Evolutionary conservation across 2,113 vertebrate species (phyloP).

Genomic region (Myotis yumanensis): DNA sequence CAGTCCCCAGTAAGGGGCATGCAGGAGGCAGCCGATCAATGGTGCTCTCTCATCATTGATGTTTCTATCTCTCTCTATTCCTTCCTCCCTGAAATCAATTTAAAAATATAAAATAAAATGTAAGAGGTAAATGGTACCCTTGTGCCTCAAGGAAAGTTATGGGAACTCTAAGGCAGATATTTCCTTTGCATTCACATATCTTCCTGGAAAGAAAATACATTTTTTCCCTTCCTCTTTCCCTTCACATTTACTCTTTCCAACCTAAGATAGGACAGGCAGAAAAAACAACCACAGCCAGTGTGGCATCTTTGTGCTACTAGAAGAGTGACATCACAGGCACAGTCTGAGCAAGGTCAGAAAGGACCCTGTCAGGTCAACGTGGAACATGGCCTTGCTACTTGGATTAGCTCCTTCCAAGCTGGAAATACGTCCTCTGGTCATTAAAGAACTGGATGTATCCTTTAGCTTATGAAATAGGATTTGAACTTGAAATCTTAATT

Average conservation of each 20-base stretch:
- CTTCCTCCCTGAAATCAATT: too few relatives aligned
- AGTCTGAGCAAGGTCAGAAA: background rate
- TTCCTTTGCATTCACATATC: constrained; percentile 29
- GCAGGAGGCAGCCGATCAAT: too few relatives aligned
- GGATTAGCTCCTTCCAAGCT: constrained; percentile 56
- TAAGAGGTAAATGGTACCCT: constrained; percentile 45
- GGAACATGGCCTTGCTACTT: constrained; percentile 66
- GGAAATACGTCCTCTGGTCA: constrained; percentile 68
- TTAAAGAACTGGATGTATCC: constrained; percentile 83
- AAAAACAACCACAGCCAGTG: background rate
- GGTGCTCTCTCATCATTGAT: too few relatives aligned
- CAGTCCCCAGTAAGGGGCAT: too few relatives aligned
- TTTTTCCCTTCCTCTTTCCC: constrained; percentile 34
- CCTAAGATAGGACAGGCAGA: constrained; percentile 25
- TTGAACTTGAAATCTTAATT: constrained; percentile 84
- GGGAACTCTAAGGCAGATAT: background rate
- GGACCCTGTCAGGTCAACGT: background rate
- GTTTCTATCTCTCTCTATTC: too few relatives aligned
- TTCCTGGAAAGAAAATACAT: constrained; percentile 13
- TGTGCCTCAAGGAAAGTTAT: constrained; percentile 43
- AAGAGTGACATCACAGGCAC: background rate
- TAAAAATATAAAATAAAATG: background rate
- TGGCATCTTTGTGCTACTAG: background rate
- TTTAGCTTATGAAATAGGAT: constrained; percentile 77
- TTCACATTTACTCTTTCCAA: constrained; percentile 34